Base-by-base conservation (phyloP, 2,113 vertebrate genomes). In the Saccopteryx bilineata region DNA sequence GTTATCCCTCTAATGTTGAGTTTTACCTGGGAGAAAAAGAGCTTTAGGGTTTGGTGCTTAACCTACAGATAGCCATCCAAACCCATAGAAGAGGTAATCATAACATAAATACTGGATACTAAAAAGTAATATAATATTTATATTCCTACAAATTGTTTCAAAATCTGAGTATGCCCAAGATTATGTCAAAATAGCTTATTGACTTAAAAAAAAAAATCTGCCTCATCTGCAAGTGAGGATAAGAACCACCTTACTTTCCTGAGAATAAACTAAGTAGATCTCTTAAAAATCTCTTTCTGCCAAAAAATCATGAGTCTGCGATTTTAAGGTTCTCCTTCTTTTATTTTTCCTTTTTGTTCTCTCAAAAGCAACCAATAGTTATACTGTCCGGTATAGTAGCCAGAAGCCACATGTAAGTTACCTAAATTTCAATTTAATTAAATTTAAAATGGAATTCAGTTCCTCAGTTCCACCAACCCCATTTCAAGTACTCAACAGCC, bases 371-470 rank as follows among this genome's bases (percentile, higher is more conserved):
- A 87, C 71, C 15, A 78, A 60, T 3, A 39, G 18, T 52, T 52
- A 12, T 46, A 87, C 2, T 65, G 17, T 39, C 79, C 31, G 28
- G 26, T 39, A 93, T 1, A 80, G 31, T 6, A 90, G 71, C 18
- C 9, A 5, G 46, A 18, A 90, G 91, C n/a, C 24, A 79, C 24
- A 79, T 48, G 39, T 71, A 33, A 31, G 21, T 74, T 68, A 93
- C 61, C 28, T 61, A 82, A 92, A n/a, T 56, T 81, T 86, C 80
- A 82, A 93, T 58, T 93, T 60, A 89, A 61, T 54, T 80, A 61
- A 90, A 89, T 85, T 90, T 72, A 86, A 86, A 60, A 90, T 86
- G 60, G 75, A 90, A 66, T 91, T 65, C 54, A 92, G 46, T 71
- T 92, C 68, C 65, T 90, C 24, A 28, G 15, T n/a, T 33, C 52